Evolutionary conservation across 2,113 vertebrate genomes (phyloP).

Genomic region (Rynchops niger): DNA sequence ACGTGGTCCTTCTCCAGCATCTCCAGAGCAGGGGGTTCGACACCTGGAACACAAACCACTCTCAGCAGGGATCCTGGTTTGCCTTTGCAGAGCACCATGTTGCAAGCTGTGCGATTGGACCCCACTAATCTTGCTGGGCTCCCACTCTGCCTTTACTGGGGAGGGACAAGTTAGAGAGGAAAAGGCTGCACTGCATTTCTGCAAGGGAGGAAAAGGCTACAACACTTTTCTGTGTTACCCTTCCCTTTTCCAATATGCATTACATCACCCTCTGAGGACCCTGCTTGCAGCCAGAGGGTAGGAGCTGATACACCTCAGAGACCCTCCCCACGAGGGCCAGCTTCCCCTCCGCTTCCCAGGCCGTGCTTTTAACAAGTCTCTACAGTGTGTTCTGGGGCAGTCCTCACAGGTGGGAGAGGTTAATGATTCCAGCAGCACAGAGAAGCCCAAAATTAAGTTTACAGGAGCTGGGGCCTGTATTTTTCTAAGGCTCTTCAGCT

Average conservation of each 20-base stretch:
- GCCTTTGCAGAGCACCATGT: neutral
- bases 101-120: neutral
- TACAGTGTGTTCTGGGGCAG: neutral
- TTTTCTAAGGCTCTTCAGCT: neutral
- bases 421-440: neutral
- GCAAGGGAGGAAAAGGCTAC: neutral
- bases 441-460: neutral
- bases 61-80: neutral
- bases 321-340: neutral
- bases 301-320: neutral
- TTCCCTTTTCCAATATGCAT: neutral
- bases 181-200: neutral
- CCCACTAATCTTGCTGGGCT: neutral
- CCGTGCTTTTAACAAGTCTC: neutral
- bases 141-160: neutral
- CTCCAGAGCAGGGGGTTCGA: constrained; percentile 63
- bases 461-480: neutral
- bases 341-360: neutral
- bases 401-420: neutral
- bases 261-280: neutral
- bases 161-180: neutral
- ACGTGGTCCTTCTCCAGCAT: constrained; percentile 79
- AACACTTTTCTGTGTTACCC: neutral
- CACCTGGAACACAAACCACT: constrained; percentile 54
- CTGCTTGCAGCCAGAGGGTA: neutral